A percentile compares a stretch with the other conserved stretches of the same genome.
These are phyloP conservation scores for Diadophis punctatus DNA, from an alignment of 2,113 vertebrate genomes.

Conservation along the genomic window DNA sequence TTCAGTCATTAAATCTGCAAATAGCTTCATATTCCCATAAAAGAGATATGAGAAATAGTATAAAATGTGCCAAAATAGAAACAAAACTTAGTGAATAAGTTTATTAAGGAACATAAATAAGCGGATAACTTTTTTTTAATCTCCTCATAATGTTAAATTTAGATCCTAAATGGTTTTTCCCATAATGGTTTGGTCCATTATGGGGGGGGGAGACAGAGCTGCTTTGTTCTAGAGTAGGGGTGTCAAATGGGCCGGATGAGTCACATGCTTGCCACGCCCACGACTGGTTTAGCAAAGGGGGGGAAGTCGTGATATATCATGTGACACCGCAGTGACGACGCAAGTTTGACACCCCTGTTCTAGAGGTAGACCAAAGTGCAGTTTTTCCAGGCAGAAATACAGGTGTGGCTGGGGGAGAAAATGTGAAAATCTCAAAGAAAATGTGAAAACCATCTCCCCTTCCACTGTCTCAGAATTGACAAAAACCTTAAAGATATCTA, in stretches of 20 bases:
- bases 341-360: neutral
- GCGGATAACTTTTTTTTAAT: neutral
- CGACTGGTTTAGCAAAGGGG: too few relatives aligned
- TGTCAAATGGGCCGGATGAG: too few relatives aligned
- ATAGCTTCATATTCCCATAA: neutral
- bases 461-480: neutral
- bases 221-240: neutral
- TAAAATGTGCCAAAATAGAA: neutral
- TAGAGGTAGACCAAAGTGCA: neutral
- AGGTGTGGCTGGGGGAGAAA: neutral
- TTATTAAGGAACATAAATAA: neutral
- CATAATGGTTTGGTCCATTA: neutral
- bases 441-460: neutral
- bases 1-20: neutral
- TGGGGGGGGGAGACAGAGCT: neutral
- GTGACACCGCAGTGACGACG: too few relatives aligned
- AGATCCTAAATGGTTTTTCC: neutral
- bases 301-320: too few relatives aligned
- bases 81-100: neutral
- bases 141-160: neutral
- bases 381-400: neutral
- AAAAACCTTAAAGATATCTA: neutral
- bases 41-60: neutral
- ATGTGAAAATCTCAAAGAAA: neutral
- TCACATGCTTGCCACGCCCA: too few relatives aligned